phyloP scores from a whole-genome alignment of 1,140 invertebrate genomes.

The Homarus americanus region DNA sequence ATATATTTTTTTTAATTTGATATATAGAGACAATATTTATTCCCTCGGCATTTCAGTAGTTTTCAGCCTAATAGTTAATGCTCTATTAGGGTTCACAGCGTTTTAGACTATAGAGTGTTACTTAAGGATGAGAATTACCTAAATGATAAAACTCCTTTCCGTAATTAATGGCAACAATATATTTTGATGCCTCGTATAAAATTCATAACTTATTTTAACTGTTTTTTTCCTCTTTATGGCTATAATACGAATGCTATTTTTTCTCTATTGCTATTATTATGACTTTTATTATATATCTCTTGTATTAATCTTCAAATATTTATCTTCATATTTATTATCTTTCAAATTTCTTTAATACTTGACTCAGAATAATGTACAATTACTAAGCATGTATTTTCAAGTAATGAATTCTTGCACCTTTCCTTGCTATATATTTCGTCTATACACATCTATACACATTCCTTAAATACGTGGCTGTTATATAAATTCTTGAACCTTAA shows the following conservation, averaged over 20 bases:
- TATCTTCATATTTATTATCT: neutral
- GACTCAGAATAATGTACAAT: neutral
- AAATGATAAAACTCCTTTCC: neutral
- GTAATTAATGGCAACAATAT: neutral
- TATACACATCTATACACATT: no score
- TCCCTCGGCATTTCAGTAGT: neutral
- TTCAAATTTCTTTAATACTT: neutral
- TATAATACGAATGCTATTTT: neutral
- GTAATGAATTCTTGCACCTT: neutral
- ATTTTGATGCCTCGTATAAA: neutral
- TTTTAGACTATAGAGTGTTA: neutral
- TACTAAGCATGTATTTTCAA: neutral
- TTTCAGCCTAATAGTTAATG: neutral
- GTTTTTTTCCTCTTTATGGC: neutral
- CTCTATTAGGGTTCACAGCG: neutral
- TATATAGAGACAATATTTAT: no score
- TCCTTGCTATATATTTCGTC: no score
- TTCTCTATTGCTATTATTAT: neutral
- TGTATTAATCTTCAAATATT: no score
- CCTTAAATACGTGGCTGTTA: no score
- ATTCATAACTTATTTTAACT: neutral
- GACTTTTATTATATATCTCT: no score
- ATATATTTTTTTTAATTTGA: no score
- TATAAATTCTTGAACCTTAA: no score
- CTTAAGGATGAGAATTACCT: neutral